phyloP scores from a whole-genome alignment of 1,140 invertebrate species.

The Zophobas atratus region DNA sequence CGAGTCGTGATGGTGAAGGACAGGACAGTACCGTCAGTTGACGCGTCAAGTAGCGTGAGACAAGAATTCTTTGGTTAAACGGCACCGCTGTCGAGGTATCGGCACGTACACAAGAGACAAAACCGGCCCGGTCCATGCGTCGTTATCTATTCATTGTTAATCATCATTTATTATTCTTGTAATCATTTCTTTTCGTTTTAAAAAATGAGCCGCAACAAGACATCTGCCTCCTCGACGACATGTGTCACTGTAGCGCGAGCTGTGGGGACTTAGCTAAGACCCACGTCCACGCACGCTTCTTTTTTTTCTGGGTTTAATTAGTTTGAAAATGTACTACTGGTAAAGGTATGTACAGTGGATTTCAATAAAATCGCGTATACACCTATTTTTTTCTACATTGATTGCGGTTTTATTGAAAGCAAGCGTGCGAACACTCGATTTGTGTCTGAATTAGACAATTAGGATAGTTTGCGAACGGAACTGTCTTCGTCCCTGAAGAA shows the following conservation, averaged over 20 bases:
- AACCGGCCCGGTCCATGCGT: conserved; percentile 43
- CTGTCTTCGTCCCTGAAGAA: no score
- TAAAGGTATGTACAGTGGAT: no score
- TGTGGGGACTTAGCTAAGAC: conserved; percentile 1
- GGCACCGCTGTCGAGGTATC: conserved; percentile 40
- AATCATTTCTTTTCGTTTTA: conserved; percentile 52
- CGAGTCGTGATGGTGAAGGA: conserved; percentile 45
- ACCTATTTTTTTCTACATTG: no score
- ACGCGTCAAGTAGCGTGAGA: conserved; percentile 50
- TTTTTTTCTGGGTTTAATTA: no score
- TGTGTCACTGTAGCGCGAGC: conserved; percentile 16
- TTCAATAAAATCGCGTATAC: no score
- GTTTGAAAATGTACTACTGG: no score
- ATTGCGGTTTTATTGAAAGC: no score
- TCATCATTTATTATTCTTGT: conserved; percentile 54
- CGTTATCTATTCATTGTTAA: conserved; percentile 53
- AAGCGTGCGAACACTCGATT: no score
- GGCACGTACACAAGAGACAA: conserved; percentile 37
- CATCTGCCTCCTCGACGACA: conserved; percentile 39
- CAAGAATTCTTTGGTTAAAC: conserved; percentile 48
- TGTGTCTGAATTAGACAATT: no score
- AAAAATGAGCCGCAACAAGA: conserved; percentile 47
- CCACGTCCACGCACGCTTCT: not conserved
- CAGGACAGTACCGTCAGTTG: conserved; percentile 48
- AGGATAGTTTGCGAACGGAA: no score